phyloP scores from a whole-genome alignment of 92 coral and sea anemone genomes.

The Zoanthus sociatus region DNA sequence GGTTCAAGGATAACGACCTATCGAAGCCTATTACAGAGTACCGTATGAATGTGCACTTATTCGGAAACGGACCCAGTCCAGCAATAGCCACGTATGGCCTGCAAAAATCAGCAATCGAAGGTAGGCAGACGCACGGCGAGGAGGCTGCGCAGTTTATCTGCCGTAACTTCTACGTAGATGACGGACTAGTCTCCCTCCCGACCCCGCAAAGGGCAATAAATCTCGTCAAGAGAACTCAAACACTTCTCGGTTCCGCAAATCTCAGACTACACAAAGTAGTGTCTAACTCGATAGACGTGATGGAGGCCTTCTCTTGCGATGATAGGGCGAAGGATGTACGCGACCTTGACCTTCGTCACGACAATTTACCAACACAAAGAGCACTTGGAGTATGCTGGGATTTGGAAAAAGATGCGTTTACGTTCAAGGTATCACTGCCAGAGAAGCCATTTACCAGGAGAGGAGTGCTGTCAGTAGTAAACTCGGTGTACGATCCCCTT shows the following conservation, averaged over 20 bases:
- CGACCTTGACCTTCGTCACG: conserved; percentile 25
- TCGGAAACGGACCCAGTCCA: conserved; percentile 72
- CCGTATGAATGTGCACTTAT: conserved; percentile 77
- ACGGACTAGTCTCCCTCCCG: conserved; percentile 46
- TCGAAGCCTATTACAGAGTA: conserved; percentile 60
- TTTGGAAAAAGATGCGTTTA: conserved; percentile 3
- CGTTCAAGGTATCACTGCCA: neutral
- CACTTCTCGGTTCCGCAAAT: conserved; percentile 51
- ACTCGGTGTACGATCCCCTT: neutral
- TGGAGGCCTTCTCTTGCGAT: conserved; percentile 56
- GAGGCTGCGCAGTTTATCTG: conserved; percentile 46
- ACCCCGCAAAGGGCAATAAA: conserved; percentile 38
- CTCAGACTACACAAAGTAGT: conserved; percentile 63
- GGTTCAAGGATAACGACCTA: conserved; percentile 69
- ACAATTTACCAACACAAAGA: conserved; percentile 34
- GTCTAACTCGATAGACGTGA: conserved; percentile 53
- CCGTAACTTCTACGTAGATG: conserved; percentile 65
- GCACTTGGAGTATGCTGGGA: conserved; percentile 38
- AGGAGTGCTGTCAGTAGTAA: neutral
- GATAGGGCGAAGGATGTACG: conserved; percentile 34
- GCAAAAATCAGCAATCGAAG: conserved; percentile 53
- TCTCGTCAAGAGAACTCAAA: conserved; percentile 57
- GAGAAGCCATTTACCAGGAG: neutral
- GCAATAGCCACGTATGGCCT: conserved; percentile 75
- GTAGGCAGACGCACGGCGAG: conserved; percentile 57